Percentiles rank a stretch among this genome's conserved stretches.
phyloP scores from a whole-genome alignment of 2,888 invertebrate genomes.

The Tortrix viridana region DNA sequence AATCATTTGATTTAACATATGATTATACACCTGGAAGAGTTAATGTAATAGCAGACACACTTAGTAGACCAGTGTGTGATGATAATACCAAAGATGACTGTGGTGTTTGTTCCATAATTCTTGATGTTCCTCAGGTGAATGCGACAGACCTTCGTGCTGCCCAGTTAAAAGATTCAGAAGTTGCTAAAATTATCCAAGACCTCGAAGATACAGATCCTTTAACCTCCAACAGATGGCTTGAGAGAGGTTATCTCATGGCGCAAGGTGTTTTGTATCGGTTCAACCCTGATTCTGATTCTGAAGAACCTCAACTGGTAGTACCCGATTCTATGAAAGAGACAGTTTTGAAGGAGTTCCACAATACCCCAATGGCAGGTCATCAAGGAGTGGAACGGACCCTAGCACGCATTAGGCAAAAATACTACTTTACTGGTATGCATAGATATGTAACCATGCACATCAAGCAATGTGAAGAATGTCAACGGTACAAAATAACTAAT shows the following conservation, averaged over 20 bases:
- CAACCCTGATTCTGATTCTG: slow-evolving; percentile 17
- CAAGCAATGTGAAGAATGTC: slow-evolving; percentile 15
- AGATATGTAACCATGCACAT: slow-evolving; percentile 31
- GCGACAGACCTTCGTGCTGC: slow-evolving; percentile 12
- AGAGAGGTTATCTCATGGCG: slow-evolving; percentile 3
- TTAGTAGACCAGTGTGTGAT: too few relatives aligned
- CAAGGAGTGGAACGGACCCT: too few relatives aligned
- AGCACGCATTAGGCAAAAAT: slow-evolving; percentile 8
- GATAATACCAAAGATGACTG: neutral
- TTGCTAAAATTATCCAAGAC: slow-evolving; percentile 23
- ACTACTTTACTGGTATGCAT: slow-evolving; percentile 41
- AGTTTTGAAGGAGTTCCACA: too few relatives aligned
- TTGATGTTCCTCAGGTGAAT: slow-evolving; percentile 12
- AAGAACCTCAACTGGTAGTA: too few relatives aligned
- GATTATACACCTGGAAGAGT: too few relatives aligned
- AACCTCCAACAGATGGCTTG: slow-evolving; percentile 6
- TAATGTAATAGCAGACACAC: too few relatives aligned
- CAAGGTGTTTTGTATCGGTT: slow-evolving; percentile 11
- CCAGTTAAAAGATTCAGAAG: slow-evolving; percentile 24
- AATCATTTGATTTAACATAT: too few relatives aligned
- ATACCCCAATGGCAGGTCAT: too few relatives aligned
- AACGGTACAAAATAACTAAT: slow-evolving; percentile 41
- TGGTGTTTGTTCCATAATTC: slow-evolving; percentile 8
- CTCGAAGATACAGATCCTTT: slow-evolving; percentile 6
- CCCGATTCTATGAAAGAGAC: too few relatives aligned